These are phyloP conservation scores for Agrilus planipennis DNA, from an alignment of 1,140 invertebrate genomes.

Conservation along the genomic window DNA sequence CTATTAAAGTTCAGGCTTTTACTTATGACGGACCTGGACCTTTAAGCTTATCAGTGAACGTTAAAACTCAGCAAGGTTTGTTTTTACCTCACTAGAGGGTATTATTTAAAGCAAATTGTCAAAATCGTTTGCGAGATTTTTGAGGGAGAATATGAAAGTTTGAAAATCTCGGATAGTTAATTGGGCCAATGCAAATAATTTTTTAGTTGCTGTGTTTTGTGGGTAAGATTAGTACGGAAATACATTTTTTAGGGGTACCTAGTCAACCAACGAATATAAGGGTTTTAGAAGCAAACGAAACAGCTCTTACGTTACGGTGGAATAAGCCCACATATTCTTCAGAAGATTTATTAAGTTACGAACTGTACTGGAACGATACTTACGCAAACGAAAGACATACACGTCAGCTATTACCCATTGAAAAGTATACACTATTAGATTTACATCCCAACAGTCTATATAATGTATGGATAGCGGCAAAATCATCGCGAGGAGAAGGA, in stretches of 20 bases:
- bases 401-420: constrained; percentile 64
- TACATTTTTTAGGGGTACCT: constrained; percentile 59
- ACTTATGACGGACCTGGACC: constrained; percentile 86
- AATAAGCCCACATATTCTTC: constrained; percentile 76
- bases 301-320: constrained; percentile 79
- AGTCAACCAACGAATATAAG: constrained; percentile 86
- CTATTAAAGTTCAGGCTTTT: constrained; percentile 81
- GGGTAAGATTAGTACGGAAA: no score
- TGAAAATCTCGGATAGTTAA: no score
- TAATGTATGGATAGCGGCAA: constrained; percentile 89
- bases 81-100: no score
- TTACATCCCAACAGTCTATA: constrained; percentile 93
- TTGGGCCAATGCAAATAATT: no score
- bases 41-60: constrained; percentile 81
- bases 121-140: no score
- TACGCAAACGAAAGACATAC: constrained; percentile 67
- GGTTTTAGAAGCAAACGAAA: constrained; percentile 69
- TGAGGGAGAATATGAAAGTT: no score
- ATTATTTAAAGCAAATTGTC: no score
- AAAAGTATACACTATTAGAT: constrained; percentile 73
- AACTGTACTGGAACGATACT: constrained; percentile 95
- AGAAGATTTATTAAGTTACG: constrained; percentile 88
- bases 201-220: not conserved
- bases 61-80: constrained; percentile 91
- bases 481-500: constrained; percentile 83